These are phyloP conservation scores for Drosophila greeni DNA, from an alignment of 2,888 invertebrate genomes.

Conservation along the genomic window DNA sequence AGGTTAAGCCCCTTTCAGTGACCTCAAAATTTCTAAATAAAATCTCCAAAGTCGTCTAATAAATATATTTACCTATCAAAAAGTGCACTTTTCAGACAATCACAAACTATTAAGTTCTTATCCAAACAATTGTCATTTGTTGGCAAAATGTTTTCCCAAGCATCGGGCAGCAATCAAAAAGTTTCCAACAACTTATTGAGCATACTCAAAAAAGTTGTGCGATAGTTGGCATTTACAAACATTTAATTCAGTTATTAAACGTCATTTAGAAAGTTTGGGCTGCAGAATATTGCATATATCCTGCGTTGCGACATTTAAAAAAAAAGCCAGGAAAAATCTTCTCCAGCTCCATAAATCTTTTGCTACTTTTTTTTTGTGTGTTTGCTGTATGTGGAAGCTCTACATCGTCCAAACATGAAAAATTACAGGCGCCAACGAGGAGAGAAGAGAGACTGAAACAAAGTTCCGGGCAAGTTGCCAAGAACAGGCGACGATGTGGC, in stretches of 20 bases:
- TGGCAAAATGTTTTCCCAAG: slow-evolving; percentile 10
- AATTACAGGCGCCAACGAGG: slow-evolving; percentile 52
- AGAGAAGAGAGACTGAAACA: slow-evolving; percentile 33
- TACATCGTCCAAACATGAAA: slow-evolving; percentile 52
- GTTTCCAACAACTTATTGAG: slow-evolving; percentile 26
- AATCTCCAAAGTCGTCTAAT: not conserved
- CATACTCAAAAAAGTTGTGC: slow-evolving; percentile 14
- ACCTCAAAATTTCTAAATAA: not conserved
- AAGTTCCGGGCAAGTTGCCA: slow-evolving; percentile 55
- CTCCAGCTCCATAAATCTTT: slow-evolving; percentile 61
- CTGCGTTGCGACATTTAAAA: slow-evolving; percentile 50
- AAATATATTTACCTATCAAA: not conserved
- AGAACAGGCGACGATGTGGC: slow-evolving; percentile 43
- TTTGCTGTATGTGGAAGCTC: slow-evolving; percentile 7
- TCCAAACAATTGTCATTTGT: slow-evolving; percentile 23
- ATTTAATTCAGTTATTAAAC: slow-evolving; percentile 39
- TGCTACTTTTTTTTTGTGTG: slow-evolving; percentile 25
- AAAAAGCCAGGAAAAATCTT: slow-evolving; percentile 40
- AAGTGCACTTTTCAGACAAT: not conserved
- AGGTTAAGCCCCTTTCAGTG: not conserved
- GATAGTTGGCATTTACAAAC: slow-evolving; percentile 25
- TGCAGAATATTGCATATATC: slow-evolving; percentile 27
- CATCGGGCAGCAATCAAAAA: slow-evolving; percentile 34
- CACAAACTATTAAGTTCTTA: slow-evolving; percentile 20
- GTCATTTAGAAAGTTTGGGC: slow-evolving; percentile 22